Percentiles rank a stretch among this genome's conserved stretches.
phyloP scores from a whole-genome alignment of 1,140 invertebrate species.

The Drosophila orosa region DNA sequence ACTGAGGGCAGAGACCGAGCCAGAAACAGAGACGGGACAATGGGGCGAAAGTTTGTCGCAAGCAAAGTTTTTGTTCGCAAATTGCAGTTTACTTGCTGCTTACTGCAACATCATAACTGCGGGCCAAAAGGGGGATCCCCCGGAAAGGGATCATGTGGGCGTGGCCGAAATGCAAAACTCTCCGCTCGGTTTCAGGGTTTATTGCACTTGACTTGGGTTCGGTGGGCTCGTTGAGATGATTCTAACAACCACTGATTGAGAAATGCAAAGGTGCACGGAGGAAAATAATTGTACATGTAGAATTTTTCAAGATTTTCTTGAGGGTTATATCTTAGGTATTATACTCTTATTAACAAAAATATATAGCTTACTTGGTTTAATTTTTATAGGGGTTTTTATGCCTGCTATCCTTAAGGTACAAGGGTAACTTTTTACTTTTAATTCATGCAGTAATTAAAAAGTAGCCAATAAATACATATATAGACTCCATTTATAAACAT shows the following conservation, averaged over 20 bases:
- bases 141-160: conserved; percentile 40
- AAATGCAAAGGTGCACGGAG: conserved; percentile 1
- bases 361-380: no score
- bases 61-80: conserved; percentile 62
- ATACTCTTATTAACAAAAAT: no score
- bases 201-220: conserved; percentile 46
- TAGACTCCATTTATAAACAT: no score
- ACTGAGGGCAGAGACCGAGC: background rate
- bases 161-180: conserved; percentile 54
- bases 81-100: conserved; percentile 71
- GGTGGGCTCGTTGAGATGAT: conserved; percentile 19
- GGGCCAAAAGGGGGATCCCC: conserved; percentile 1
- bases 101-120: conserved; percentile 74
- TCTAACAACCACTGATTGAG: conserved; percentile 14
- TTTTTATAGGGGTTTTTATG: no score
- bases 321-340: no score
- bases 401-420: no score
- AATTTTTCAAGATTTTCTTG: conserved; percentile 2
- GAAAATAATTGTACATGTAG: background rate
- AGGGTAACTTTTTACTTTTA: no score
- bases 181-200: conserved; percentile 25
- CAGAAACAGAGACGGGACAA: conserved; percentile 16
- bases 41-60: conserved; percentile 37
- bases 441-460: background rate
- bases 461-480: no score